These are phyloP conservation scores for Rhipidura dahli DNA, from an alignment of 2,113 vertebrate species.

Conservation along the genomic window DNA sequence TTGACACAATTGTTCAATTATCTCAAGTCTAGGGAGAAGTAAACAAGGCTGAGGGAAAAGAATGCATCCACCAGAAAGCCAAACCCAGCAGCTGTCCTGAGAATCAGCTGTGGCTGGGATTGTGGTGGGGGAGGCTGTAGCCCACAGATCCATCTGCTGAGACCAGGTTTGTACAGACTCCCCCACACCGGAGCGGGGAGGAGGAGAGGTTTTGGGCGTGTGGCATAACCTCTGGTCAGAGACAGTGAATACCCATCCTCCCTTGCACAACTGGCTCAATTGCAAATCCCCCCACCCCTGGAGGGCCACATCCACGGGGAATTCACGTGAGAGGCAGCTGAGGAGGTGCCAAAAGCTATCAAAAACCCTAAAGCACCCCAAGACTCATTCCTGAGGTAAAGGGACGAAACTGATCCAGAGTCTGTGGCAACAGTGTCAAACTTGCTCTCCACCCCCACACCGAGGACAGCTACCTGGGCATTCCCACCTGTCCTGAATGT, in stretches of 20 bases:
- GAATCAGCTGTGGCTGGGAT: neutral
- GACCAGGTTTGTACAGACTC: neutral
- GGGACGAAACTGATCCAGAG: neutral
- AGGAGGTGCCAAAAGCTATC: neutral
- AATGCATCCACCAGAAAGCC: neutral
- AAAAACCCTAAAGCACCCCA: neutral
- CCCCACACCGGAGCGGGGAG: too few species aligned
- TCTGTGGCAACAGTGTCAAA: neutral
- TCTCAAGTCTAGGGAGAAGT: neutral
- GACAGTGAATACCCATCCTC: neutral
- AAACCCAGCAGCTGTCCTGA: neutral
- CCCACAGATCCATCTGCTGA: neutral
- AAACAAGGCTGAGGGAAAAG: neutral
- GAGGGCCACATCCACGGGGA: neutral
- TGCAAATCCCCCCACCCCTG: neutral
- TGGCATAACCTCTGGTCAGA: neutral
- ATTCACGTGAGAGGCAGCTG: neutral
- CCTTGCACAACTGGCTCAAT: neutral
- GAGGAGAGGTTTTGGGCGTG: neutral
- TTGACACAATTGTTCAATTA: neutral
- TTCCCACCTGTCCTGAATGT: neutral
- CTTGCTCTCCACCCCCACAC: rapidly evolving
- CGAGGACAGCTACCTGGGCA: neutral
- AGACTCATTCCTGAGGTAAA: neutral
- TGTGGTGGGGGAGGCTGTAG: neutral